Evolutionary conservation across 2,888 invertebrate genomes (phyloP), one percentile per base, ranked within the genome.

Genomic region (Atrina japonica): DNA sequence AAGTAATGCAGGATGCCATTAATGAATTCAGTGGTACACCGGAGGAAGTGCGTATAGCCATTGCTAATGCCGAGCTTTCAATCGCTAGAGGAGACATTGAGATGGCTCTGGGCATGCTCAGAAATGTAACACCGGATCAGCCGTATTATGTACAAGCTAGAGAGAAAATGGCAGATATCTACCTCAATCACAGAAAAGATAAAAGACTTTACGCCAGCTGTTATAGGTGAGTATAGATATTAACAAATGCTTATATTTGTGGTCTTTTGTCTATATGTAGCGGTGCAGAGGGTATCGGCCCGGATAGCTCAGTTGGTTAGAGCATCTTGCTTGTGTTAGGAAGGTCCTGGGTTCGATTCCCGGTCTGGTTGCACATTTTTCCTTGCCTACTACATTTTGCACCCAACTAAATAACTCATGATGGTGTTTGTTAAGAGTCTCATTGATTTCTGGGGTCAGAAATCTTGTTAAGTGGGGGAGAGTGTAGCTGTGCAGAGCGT

Each of bases 161-260:
- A 21, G 92, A 93, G 76, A 92, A 92, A 80, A 92, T 98, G 93
- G 98, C 99, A 0, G 95, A 97, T 73, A 95, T 99, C 76, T 95
- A 97, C 89, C 91, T 99, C 75, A 94, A 95, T 76, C 93, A 96
- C 80, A 94, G 96, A 72, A 96, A 96, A 70, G 97, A 99, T 90
- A 94, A 95, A 40, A 92, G 94, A 30, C 94, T 96, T 84, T 99
- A 96, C 91, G 95, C 97, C 1, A 93, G 94, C 78, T 97, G 97
- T 90, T 98, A 93, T 86, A 91, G 91, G 92, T 92, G 76, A 47
- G 79, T 49, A n/a, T 21, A 7, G 2, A 45, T 21, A 41, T 43
- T 41, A 9, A 60, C 43, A 25, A 16, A 30, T 30, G 18, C 16
- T 16, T 27, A 6, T 14, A 0, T 0, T 0, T 55, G 21, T 27